Evolutionary conservation across 2,113 vertebrate species (phyloP), one percentile per base, ranked within the genome.

Genomic region (Andinoacara biseriatus): DNA sequence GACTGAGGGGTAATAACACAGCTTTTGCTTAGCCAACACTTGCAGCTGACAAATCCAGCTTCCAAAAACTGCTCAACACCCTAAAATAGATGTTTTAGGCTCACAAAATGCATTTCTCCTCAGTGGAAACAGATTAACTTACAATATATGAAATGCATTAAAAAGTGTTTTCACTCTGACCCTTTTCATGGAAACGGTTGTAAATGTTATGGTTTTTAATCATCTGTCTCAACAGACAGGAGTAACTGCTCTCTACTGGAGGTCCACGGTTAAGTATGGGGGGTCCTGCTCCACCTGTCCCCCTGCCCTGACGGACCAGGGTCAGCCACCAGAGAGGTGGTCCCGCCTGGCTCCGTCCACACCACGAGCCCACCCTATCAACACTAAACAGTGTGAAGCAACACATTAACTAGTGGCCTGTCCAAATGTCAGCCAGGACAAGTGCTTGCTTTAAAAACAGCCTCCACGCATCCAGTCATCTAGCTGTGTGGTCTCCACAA

Each of bases 351-450:
- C 90, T 88, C 78, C 87, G 31, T 78, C 90, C 89, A 83, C 88
- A 90, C 76, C 89, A 56, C 84, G 13, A 54, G 86, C 90, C 84
- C 82, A 79, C 86, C 88, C 92, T 76, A 90, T 89, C 92, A 92
- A 83, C 74, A 61, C 92, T 94, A 88, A 92, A 94, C 93, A 93
- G 94, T 94, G 94, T 94, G 95, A 95, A 94, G 93, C 93, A 93
- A 95, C 92, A 95, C 87, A 95, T 93, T 93, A 94, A 93, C 89
- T 81, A 74, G 86, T 26, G 26, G 72, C 90, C 81, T 83, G 89
- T 92, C 94, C 91, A 94, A 94, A 94, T 92, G 94, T 92, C 90
- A 91, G 84, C 85, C 74, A 11, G 77, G 87, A 91, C 91, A 81
- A 90, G 91, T 76, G 82, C 82, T 85, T 1, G 82, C 88, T 93